Conservation (phyloP, 2,797 vertebrate species). For the Neosilurus mollespiculum region DNA sequence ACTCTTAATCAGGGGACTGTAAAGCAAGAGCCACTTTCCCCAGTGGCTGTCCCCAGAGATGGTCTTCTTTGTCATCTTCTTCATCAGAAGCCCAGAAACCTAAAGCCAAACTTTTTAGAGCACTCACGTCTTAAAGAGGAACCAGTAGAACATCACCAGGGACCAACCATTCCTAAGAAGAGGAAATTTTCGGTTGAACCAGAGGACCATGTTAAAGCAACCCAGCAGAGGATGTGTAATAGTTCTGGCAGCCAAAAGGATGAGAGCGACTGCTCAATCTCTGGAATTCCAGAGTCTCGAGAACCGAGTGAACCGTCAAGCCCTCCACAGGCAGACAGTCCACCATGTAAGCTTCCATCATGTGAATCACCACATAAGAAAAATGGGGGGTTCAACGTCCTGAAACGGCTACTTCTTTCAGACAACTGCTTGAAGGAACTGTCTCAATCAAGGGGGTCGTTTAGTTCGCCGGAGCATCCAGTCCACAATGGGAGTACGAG, state of each 20-base stretch:
- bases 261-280: slow-evolving; percentile 70
- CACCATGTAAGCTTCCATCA: slow-evolving; percentile 74
- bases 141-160: slow-evolving; percentile 70
- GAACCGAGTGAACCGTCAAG: slow-evolving; percentile 74
- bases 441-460: slow-evolving; percentile 81
- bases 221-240: slow-evolving; percentile 32
- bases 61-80: slow-evolving; percentile 91
- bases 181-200: slow-evolving; percentile 79
- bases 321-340: slow-evolving; percentile 80
- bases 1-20: slow-evolving; percentile 70
- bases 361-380: slow-evolving; percentile 81
- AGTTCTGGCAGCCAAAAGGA: slow-evolving; percentile 54
- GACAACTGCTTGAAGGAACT: slow-evolving; percentile 95
- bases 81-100: slow-evolving; percentile 87
- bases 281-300: slow-evolving; percentile 71
- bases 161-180: slow-evolving; percentile 87
- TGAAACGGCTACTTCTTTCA: slow-evolving; percentile 95
- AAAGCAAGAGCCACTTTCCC: slow-evolving; percentile 69
- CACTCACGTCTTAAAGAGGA: slow-evolving; percentile 77
- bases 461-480: slow-evolving; percentile 69
- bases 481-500: slow-evolving; percentile 80
- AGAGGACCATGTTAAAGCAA: slow-evolving; percentile 33
- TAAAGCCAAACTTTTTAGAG: slow-evolving; percentile 74
- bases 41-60: slow-evolving; percentile 87
- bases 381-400: slow-evolving; percentile 92